phyloP scores from a whole-genome alignment of 2,113 vertebrate genomes.

The Dermatemys mawii region DNA sequence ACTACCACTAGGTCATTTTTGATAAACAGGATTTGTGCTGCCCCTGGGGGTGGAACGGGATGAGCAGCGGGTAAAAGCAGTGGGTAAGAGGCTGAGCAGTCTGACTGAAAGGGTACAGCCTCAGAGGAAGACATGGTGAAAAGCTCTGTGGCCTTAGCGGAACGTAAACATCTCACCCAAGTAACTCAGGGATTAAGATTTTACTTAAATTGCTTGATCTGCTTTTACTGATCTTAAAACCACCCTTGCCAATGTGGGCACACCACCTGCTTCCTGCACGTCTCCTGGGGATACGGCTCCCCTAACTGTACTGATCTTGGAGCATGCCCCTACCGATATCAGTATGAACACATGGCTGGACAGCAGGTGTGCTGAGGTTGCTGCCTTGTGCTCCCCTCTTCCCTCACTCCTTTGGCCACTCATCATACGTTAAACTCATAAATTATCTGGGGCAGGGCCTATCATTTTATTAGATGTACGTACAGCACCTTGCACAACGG shows the following conservation, averaged over 20 bases:
- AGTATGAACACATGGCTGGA: neutral
- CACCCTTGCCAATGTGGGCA: neutral
- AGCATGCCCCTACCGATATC: neutral
- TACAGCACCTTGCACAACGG: neutral
- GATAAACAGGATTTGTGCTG: neutral
- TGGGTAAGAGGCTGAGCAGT: neutral
- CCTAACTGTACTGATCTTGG: fast-evolving
- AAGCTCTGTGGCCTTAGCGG: neutral
- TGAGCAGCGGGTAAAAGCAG: neutral
- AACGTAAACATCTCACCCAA: neutral
- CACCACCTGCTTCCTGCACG: neutral
- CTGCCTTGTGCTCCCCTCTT: neutral
- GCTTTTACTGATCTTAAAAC: neutral
- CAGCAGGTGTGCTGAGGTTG: neutral
- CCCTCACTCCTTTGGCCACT: neutral
- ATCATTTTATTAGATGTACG: neutral
- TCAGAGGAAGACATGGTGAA: neutral
- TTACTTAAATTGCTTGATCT: neutral
- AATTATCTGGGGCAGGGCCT: neutral
- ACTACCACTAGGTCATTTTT: neutral
- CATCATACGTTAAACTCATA: neutral
- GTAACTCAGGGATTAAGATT: neutral
- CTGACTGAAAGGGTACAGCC: neutral
- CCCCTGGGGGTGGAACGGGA: neutral
- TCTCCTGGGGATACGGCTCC: neutral